Evolutionary conservation across 2,888 invertebrate species (phyloP).

Genomic region (Phytoseiulus persimilis): DNA sequence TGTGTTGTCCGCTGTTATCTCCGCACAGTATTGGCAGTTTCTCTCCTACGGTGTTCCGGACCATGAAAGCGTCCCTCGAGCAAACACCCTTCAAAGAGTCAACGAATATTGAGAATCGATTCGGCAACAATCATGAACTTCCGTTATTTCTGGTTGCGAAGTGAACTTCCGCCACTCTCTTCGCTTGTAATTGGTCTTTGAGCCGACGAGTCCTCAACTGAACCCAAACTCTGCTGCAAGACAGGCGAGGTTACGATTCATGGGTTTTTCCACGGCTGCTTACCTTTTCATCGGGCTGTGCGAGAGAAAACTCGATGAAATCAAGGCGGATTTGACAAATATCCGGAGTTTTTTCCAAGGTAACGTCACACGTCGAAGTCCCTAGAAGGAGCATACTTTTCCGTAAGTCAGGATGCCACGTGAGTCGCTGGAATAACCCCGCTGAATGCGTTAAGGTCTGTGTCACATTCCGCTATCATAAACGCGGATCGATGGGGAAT

Average conservation of each 20-base stretch:
- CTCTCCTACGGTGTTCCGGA: slow-evolving; percentile 24
- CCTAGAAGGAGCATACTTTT: slow-evolving; percentile 47
- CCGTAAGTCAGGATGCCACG: neutral
- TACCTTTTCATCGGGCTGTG: slow-evolving; percentile 51
- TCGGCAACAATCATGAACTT: too few species aligned
- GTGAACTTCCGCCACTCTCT: too few species aligned
- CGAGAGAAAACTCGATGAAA: slow-evolving; percentile 61
- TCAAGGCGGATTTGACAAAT: slow-evolving; percentile 72
- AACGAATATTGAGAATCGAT: neutral
- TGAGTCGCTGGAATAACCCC: neutral
- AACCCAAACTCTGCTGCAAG: too few species aligned
- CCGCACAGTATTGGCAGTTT: slow-evolving; percentile 67
- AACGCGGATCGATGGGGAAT: neutral
- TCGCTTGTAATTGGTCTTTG: too few species aligned
- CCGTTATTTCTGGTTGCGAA: too few species aligned
- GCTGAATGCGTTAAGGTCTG: too few species aligned
- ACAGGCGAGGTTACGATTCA: too few species aligned
- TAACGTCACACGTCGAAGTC: slow-evolving; percentile 72
- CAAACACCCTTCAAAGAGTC: slow-evolving; percentile 52
- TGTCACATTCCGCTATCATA: neutral
- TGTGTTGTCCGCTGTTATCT: slow-evolving; percentile 68
- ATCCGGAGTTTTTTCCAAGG: slow-evolving; percentile 66
- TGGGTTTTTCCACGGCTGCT: too few species aligned
- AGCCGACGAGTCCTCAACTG: too few species aligned
- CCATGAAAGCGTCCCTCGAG: slow-evolving; percentile 71